Base-by-base conservation (phyloP, 1,140 invertebrate species). In the Meloidogyne exigua region DNA sequence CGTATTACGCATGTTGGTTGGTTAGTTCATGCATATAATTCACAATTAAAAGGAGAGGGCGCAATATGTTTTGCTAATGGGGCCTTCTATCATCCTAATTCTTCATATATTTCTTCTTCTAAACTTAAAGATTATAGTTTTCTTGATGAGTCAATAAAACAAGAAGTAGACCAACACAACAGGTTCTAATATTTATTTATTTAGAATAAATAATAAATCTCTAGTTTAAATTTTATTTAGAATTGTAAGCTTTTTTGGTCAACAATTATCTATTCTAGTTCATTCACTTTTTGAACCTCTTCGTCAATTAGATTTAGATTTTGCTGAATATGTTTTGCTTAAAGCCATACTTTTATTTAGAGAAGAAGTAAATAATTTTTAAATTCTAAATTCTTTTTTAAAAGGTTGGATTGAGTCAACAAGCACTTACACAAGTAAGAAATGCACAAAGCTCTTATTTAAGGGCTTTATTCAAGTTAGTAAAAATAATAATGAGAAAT, bases 311-410 rank as follows among this genome's bases (percentile, higher is more conserved):
- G 57, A 77, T 23, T 49, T 77, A 77, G 76, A 77, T 39, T 78
- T 57, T 44, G 73, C 76, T 2, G 76, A 77, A 69, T 77, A 66
- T 78, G 76, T 77, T n/a, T 42, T 77, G 5, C 26, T 77, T 13
- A 77, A 77, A 64, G 76, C 76, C 21, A 77, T 77, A 26, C 28
- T 76, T 49, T 68, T 77, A n/a, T 77, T 77, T 69, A 18, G 76
- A 23, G 76, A 77, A 77, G 76, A 78, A 13, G 76, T 75, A 28
- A 28, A 36, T 5, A 23, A 26, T 12, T 18, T 25, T 62, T 25
- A 63, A 15, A 23, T 18, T 71, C 15, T 70, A 62, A n/a, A 26
- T 15, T 36, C 3, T 36, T 68, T 18, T 36, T 65, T 23, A 25
- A 25, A 23, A 76, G 28, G 72, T 76, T 15, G 75, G 75, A 23